Conservation (phyloP, 2,113 vertebrate species). For the Nestor notabilis region DNA sequence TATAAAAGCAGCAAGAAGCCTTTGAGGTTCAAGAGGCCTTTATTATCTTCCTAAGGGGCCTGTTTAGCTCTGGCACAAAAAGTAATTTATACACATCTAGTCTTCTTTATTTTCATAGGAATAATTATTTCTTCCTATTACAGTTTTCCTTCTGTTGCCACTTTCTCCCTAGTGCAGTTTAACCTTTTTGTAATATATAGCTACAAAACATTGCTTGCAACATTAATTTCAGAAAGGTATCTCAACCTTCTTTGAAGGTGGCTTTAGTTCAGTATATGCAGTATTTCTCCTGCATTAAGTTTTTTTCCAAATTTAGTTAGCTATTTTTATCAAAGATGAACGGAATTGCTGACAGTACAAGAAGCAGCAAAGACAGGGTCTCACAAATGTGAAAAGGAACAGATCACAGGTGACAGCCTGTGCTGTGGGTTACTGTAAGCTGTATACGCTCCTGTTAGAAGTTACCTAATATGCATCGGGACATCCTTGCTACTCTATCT, state of each 20-base stretch:
- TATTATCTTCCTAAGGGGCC: slow-evolving; percentile 34
- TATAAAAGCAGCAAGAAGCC: slow-evolving; percentile 30
- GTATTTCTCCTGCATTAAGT: neutral
- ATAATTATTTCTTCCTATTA: slow-evolving; percentile 30
- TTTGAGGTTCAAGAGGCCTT: slow-evolving; percentile 47
- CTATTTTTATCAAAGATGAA: slow-evolving; percentile 10
- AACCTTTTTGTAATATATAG: slow-evolving; percentile 11
- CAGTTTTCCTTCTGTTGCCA: neutral
- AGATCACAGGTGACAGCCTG: neutral
- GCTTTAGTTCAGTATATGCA: neutral
- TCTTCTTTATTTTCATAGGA: slow-evolving; percentile 8
- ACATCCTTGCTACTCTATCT: neutral
- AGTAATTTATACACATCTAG: slow-evolving; percentile 19
- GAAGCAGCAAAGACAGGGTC: neutral
- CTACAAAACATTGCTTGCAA: slow-evolving; percentile 30
- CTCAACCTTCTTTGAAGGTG: neutral
- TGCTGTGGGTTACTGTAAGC: neutral
- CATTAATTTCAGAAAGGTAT: neutral
- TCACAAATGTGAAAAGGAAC: neutral
- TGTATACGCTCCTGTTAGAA: neutral
- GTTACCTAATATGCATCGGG: neutral
- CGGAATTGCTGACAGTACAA: neutral
- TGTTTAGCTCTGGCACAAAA: neutral
- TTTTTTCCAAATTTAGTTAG: neutral
- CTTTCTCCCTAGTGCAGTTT: neutral